phyloP scores from a whole-genome alignment of 2,888 invertebrate genomes.

The Sympetrum striolatum region DNA sequence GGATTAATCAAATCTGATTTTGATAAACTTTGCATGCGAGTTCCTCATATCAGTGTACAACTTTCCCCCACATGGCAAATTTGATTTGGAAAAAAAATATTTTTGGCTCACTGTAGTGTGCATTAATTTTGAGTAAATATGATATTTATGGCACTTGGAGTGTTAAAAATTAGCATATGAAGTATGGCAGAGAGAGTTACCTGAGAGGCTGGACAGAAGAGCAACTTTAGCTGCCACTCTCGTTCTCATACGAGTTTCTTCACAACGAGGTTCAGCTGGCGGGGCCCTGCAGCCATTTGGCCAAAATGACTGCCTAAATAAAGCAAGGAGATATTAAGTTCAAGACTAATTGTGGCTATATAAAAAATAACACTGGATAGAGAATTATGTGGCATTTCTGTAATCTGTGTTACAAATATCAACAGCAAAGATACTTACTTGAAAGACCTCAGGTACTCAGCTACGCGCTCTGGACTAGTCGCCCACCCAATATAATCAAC shows the following conservation, averaged over 20 bases:
- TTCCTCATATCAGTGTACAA: too few species aligned
- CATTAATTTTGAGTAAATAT: too few species aligned
- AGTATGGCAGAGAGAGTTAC: constrained; percentile 59
- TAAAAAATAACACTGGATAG: too few species aligned
- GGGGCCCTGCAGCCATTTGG: constrained; percentile 66
- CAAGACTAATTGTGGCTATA: background rate
- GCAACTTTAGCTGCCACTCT: constrained; percentile 86
- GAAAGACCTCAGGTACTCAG: constrained; percentile 83
- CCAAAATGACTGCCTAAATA: constrained; percentile 64
- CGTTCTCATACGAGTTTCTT: constrained; percentile 73
- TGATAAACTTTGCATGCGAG: too few species aligned
- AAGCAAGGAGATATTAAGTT: constrained; percentile 45
- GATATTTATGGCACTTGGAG: background rate
- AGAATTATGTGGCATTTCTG: background rate
- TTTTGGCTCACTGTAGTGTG: too few species aligned
- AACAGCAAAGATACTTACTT: constrained; percentile 67
- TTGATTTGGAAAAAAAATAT: too few species aligned
- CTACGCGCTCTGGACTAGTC: constrained; percentile 87
- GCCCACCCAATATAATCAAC: constrained; percentile 85
- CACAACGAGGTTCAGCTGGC: constrained; percentile 62
- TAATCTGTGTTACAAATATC: background rate
- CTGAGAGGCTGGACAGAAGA: constrained; percentile 81
- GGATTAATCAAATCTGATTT: too few species aligned
- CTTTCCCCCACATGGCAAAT: too few species aligned
- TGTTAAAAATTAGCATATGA: background rate